A percentile compares a stretch with the other conserved stretches of the same genome.
phyloP scores from a whole-genome alignment of 2,113 vertebrate species.

The Atherinomorus stipes region DNA sequence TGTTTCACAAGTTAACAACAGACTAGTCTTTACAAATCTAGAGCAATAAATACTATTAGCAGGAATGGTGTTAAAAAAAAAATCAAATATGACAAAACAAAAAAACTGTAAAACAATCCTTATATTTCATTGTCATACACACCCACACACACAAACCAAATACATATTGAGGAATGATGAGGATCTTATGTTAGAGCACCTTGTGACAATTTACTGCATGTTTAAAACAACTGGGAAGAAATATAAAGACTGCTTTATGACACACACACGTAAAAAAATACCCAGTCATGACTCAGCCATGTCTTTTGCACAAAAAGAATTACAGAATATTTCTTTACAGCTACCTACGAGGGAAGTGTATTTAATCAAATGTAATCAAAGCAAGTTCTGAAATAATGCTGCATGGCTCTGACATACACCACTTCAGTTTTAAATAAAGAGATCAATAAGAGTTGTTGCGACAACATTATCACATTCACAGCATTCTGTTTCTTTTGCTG shows the following conservation, averaged over 20 bases:
- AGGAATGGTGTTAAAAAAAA: constrained; percentile 61
- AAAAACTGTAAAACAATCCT: constrained; percentile 17
- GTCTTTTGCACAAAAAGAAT: constrained; percentile 9
- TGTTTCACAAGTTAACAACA: constrained; percentile 74
- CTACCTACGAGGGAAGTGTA: constrained; percentile 20
- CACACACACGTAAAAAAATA: constrained; percentile 52
- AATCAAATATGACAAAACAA: not conserved
- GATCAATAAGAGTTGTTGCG: constrained; percentile 3
- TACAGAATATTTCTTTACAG: constrained; percentile 33
- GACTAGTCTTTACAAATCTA: constrained; percentile 73
- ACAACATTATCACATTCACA: constrained; percentile 41
- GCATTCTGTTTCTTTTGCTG: constrained; percentile 49
- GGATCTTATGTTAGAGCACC: constrained; percentile 47
- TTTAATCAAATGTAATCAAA: constrained; percentile 22
- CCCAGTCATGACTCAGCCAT: constrained; percentile 17
- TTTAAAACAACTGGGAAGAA: constrained; percentile 55
- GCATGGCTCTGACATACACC: constrained; percentile 7
- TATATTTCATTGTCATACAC: constrained; percentile 44
- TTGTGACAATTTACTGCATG: constrained; percentile 66
- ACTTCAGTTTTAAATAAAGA: constrained; percentile 27
- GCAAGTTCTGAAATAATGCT: constrained; percentile 12
- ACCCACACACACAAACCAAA: constrained; percentile 33
- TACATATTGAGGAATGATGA: constrained; percentile 47
- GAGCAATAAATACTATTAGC: constrained; percentile 84
- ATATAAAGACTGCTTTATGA: constrained; percentile 39